Conservation (phyloP, 2,797 vertebrate genomes). For the Scleropages formosus region DNA sequence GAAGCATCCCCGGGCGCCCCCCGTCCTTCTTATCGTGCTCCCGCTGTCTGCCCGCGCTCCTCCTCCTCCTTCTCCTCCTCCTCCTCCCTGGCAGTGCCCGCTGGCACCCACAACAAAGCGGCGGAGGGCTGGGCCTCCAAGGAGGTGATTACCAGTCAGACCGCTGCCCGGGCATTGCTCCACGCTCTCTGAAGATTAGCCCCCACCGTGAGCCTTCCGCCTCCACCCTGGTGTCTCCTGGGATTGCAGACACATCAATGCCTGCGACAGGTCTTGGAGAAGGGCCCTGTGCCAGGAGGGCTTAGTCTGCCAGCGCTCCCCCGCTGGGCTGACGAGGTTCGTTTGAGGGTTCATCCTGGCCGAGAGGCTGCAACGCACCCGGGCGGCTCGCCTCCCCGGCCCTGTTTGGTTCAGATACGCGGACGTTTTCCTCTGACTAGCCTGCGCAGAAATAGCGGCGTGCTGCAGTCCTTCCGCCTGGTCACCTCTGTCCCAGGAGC, state of each 20-base stretch:
- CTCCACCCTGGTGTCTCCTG: not conserved
- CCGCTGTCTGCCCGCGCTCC: conserved; percentile 51
- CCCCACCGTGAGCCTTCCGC: conserved; percentile 58
- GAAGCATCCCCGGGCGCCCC: conserved; percentile 34
- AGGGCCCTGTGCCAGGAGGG: not conserved
- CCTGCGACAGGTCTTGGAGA: not conserved
- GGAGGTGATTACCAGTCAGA: conserved; percentile 64
- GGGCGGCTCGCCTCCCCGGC: too few relatives aligned
- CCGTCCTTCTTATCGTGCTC: conserved; percentile 46
- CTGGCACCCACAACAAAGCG: conserved; percentile 68
- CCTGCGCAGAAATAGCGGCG: too few relatives aligned
- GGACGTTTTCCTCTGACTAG: too few relatives aligned
- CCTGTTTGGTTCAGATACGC: too few relatives aligned
- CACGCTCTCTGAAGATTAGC: conserved; percentile 67
- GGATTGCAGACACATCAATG: not conserved
- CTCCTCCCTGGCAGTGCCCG: conserved; percentile 56
- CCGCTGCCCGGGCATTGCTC: conserved; percentile 61
- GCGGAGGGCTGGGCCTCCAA: conserved; percentile 59
- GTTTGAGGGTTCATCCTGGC: not conserved
- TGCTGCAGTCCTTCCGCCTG: too few relatives aligned
- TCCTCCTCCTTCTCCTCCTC: conserved; percentile 59
- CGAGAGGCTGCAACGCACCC: not conserved
- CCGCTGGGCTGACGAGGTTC: not conserved
- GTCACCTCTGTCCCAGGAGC: too few relatives aligned
- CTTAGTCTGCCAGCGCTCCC: not conserved